Evolutionary conservation across 1,140 invertebrate species (phyloP).

Genomic region (roundworm (Caenorhabditis elegans)): WBcel235 BX284605.5:6505001-6505500

Average conservation of each 20-base stretch:
- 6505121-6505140: constrained; percentile 1
- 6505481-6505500: constrained; percentile 16
- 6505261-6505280: constrained; percentile 4
- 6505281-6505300: constrained; percentile 5
- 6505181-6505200: neutral
- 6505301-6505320: neutral
- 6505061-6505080: neutral
- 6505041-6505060: neutral
- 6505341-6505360: constrained; percentile 12
- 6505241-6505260: neutral
- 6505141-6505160: constrained; percentile 15
- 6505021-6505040: neutral
- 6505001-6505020: neutral
- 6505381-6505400: neutral
- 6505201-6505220: too few species aligned
- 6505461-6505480: constrained; percentile 30
- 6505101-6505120: constrained; percentile 3
- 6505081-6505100: constrained; percentile 18
- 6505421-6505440: neutral
- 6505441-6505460: neutral
- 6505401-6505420: neutral
- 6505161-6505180: constrained; percentile 6
- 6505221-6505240: too few species aligned
- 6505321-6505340: constrained; percentile 9
- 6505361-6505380: constrained; percentile 16